A percentile compares a stretch with the other conserved stretches of the same genome.
Evolutionary conservation across 1,140 invertebrate species (phyloP).

Genomic region (Littorina saxatilis): DNA sequence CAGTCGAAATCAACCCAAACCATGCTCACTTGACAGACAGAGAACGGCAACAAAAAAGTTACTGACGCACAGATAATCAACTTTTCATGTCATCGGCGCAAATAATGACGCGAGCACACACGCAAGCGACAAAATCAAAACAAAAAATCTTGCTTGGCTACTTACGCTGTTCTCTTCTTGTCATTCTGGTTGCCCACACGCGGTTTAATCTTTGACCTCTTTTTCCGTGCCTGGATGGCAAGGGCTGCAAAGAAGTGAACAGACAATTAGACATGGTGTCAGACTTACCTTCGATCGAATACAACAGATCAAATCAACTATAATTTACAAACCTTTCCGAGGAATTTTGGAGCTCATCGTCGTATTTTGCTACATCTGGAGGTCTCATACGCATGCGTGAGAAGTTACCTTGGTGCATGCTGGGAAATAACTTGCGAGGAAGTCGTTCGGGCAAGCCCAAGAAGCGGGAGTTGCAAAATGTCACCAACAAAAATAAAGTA

Average conservation of each 20-base stretch:
- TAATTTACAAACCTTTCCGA: slow-evolving; percentile 61
- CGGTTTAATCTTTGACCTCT: slow-evolving; percentile 72
- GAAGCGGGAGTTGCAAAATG: slow-evolving; percentile 33
- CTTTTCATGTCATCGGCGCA: not conserved
- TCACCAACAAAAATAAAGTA: not conserved
- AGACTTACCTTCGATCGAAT: slow-evolving; percentile 2
- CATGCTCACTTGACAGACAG: not conserved
- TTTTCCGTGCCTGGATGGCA: slow-evolving; percentile 76
- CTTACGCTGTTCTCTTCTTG: slow-evolving; percentile 64
- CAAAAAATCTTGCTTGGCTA: slow-evolving; percentile 40
- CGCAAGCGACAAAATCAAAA: slow-evolving; percentile 2
- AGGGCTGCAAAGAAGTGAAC: slow-evolving; percentile 67
- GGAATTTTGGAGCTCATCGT: slow-evolving; percentile 71
- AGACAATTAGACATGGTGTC: not conserved
- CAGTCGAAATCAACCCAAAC: not conserved
- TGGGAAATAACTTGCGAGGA: slow-evolving; percentile 59
- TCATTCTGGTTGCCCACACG: slow-evolving; percentile 62
- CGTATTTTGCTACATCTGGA: slow-evolving; percentile 61
- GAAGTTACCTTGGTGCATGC: slow-evolving; percentile 62
- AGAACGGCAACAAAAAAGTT: not conserved
- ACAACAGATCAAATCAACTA: slow-evolving; percentile 1
- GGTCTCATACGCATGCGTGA: slow-evolving; percentile 62
- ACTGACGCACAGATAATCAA: not conserved
- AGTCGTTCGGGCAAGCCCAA: slow-evolving; percentile 20
- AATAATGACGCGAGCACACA: not conserved